phyloP scores from a whole-genome alignment of 2,113 vertebrate genomes.

The Aphelocoma coerulescens region DNA sequence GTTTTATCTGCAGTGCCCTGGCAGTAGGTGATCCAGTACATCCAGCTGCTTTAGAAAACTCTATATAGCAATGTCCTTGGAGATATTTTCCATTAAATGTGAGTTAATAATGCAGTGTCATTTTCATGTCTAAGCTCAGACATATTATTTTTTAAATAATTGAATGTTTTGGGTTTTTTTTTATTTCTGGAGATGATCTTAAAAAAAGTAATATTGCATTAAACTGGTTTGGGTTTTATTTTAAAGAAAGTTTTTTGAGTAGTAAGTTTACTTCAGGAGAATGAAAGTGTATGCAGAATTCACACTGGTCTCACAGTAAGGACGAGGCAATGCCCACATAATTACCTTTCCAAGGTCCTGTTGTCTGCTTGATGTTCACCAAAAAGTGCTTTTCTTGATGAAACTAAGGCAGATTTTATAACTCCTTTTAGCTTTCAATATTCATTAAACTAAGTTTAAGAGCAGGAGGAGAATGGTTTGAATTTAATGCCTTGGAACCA shows the following conservation, averaged over 20 bases:
- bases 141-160: background rate
- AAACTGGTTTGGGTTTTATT: background rate
- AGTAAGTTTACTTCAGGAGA: background rate
- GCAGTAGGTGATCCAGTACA: background rate
- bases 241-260: background rate
- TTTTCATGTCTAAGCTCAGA: background rate
- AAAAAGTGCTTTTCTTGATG: background rate
- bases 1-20: background rate
- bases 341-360: background rate
- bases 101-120: background rate
- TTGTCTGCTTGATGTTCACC: background rate
- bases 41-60: background rate
- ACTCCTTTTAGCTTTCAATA: background rate
- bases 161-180: too few relatives aligned
- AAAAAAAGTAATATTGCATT: background rate
- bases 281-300: background rate
- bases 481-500: background rate
- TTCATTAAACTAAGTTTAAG: background rate
- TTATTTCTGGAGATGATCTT: background rate
- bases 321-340: background rate
- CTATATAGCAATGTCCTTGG: background rate
- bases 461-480: background rate
- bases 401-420: background rate
- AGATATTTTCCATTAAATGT: background rate
- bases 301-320: background rate